Conservation (phyloP, 2,797 vertebrate genomes). For the Dallia pectoralis region DNA sequence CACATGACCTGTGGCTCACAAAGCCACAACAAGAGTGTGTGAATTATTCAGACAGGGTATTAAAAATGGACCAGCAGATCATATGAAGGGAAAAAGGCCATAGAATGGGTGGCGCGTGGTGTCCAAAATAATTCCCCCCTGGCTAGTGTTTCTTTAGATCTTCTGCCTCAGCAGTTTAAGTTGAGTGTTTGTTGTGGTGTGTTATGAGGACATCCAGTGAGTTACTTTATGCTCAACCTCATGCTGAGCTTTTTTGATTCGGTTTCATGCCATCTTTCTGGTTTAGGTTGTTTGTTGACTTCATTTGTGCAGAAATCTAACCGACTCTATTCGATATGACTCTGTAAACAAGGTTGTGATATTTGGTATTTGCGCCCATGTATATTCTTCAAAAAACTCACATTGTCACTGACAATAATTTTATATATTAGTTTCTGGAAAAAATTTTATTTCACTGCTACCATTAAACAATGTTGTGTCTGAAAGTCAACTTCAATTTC, state of each 20-base stretch:
- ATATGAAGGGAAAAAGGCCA: slow-evolving; percentile 28
- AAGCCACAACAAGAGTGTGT: slow-evolving; percentile 29
- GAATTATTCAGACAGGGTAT: slow-evolving; percentile 62
- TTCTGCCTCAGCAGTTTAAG: neutral
- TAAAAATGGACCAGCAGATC: slow-evolving; percentile 45
- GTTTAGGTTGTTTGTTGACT: neutral
- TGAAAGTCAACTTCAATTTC: too few relatives aligned
- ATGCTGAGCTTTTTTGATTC: neutral
- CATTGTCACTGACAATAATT: too few relatives aligned
- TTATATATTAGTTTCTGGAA: too few relatives aligned
- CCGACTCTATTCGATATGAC: neutral
- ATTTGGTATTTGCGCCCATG: too few relatives aligned
- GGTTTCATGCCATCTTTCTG: neutral
- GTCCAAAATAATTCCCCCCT: slow-evolving; percentile 35
- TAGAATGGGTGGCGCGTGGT: slow-evolving; percentile 12
- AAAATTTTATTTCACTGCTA: too few relatives aligned
- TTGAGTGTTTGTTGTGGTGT: neutral
- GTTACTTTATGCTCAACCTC: neutral
- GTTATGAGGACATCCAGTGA: neutral
- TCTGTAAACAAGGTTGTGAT: neutral
- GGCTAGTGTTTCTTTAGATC: slow-evolving; percentile 30
- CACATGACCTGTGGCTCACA: slow-evolving; percentile 15
- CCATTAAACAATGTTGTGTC: too few relatives aligned
- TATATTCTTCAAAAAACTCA: too few relatives aligned
- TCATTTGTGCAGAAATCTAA: neutral